Evolutionary conservation across 2,888 invertebrate species (phyloP).

Genomic region (Teleogryllus oceanicus): DNA sequence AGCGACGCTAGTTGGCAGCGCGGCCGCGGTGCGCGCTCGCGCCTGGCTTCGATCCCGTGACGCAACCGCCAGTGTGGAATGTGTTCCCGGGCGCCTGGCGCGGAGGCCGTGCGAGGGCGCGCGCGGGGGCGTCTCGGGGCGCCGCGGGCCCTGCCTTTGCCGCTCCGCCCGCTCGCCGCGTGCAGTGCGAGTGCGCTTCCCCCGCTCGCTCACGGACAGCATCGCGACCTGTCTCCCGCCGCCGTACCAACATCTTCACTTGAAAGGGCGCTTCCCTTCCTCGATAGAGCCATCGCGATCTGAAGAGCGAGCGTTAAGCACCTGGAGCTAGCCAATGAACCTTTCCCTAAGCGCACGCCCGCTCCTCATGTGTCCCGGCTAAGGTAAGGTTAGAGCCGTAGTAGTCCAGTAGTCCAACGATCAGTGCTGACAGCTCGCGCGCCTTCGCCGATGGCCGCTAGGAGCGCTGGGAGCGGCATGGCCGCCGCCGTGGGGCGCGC

Average conservation of each 20-base stretch:
- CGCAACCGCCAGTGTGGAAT: slow-evolving; percentile 18
- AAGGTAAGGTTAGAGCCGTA: slow-evolving; percentile 9
- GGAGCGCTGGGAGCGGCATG: neutral
- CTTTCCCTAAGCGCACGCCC: neutral
- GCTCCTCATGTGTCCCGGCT: neutral
- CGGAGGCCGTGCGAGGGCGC: neutral
- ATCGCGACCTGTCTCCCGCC: neutral
- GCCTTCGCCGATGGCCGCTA: neutral
- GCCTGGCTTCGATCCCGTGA: slow-evolving; percentile 8
- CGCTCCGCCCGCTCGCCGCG: neutral
- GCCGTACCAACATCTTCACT: neutral
- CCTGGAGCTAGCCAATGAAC: neutral
- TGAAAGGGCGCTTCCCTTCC: neutral
- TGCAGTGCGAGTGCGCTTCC: neutral
- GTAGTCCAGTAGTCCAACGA: slow-evolving; percentile 3
- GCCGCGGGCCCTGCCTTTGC: no score
- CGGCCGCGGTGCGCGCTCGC: neutral
- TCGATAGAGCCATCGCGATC: neutral
- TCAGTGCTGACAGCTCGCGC: neutral
- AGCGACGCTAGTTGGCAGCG: neutral
- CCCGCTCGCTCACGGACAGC: neutral
- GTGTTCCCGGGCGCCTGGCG: neutral
- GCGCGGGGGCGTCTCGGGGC: neutral
- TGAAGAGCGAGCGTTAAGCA: neutral
- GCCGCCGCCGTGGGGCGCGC: neutral